Percentiles rank a stretch among this genome's conserved stretches.
Evolutionary conservation across 1,140 invertebrate species (phyloP).

Genomic region (Vanessa tameamea): DNA sequence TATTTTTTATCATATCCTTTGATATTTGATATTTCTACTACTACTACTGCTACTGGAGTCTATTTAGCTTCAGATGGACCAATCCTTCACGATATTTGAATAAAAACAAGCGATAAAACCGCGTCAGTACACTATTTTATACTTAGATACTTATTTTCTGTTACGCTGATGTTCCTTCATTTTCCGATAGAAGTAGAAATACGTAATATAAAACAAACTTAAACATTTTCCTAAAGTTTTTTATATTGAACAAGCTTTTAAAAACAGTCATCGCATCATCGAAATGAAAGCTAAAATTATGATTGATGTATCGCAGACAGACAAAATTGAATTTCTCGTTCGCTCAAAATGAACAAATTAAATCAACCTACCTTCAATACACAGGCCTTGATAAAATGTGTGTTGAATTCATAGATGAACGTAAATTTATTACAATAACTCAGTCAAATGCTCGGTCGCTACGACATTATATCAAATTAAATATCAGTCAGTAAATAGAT

Average conservation of each 20-base stretch:
- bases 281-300: conserved; percentile 28
- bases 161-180: no score
- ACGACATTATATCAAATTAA: neutral
- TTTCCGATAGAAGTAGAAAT: no score
- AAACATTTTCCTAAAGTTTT: neutral
- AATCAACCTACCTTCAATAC: conserved; percentile 22
- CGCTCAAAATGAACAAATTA: conserved; percentile 30
- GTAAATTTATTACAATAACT: conserved; percentile 4
- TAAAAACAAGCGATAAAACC: no score
- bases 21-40: no score
- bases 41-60: no score
- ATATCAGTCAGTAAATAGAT: no score
- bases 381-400: conserved; percentile 22
- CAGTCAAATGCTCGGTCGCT: neutral
- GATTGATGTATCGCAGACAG: conserved; percentile 27
- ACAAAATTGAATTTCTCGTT: conserved; percentile 33
- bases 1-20: no score
- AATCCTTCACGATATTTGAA: no score
- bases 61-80: no score
- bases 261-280: conserved; percentile 9
- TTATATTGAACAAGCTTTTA: conserved; percentile 1
- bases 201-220: neutral
- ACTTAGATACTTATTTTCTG: no score
- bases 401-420: conserved; percentile 15
- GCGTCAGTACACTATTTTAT: no score